A percentile compares a stretch with the other conserved stretches of the same genome.
Evolutionary conservation across 2,113 vertebrate species (phyloP).

Genomic region (Chloroceryle aenea): DNA sequence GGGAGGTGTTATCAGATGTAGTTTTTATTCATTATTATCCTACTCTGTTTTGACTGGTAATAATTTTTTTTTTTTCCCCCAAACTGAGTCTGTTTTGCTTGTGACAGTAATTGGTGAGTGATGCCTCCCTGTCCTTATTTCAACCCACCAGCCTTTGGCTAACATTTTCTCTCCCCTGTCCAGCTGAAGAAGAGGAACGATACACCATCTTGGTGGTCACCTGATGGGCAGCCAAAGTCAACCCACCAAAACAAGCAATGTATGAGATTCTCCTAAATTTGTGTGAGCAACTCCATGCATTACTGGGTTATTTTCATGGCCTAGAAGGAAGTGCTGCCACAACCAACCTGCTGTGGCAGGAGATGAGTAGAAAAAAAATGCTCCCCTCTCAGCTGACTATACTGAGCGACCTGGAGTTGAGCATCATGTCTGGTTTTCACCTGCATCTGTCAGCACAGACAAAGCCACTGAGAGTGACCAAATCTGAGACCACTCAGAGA

Average conservation of each 20-base stretch:
- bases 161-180: not conserved
- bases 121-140: not conserved
- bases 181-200: not conserved
- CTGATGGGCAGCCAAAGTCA: not conserved
- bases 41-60: not conserved
- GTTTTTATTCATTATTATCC: not conserved
- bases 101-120: fast-evolving
- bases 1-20: not conserved
- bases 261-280: not conserved
- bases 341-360: not conserved
- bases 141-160: fast-evolving
- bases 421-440: not conserved
- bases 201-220: not conserved
- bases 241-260: not conserved
- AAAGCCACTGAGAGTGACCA: not conserved
- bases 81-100: not conserved
- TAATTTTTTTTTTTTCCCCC: not conserved
- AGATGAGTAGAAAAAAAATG: not conserved
- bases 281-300: fast-evolving
- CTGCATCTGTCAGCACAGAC: not conserved
- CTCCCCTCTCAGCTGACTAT: not conserved
- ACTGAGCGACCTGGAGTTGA: not conserved
- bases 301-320: not conserved
- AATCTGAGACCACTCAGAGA: not conserved
- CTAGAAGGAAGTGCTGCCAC: fast-evolving